Evolutionary conservation across 2,888 invertebrate species (phyloP), one percentile per base, ranked within the genome.

Genomic region (Drosophila colorata): DNA sequence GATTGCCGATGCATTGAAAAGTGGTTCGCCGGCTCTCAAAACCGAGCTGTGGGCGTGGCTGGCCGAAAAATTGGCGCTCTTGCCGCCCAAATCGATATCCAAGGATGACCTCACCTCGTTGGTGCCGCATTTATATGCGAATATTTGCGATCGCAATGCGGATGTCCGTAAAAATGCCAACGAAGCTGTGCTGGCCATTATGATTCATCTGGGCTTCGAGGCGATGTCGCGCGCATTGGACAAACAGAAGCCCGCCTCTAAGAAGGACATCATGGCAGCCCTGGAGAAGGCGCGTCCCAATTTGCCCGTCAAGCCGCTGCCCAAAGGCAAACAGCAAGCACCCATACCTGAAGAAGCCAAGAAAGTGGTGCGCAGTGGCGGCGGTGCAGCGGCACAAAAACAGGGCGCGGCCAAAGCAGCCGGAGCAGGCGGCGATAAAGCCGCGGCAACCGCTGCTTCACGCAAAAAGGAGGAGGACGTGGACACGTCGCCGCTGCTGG

Each of bases 101-200:
- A 96, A 96, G 87, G 97, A 97, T 74, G 98, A 98, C 92, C 92
- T 99, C 1, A 91, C 94, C 0, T 92, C 95, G 2, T 96, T 97
- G 92, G 92, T 98, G 63, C 96, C 97, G 0, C 93, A 94, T 77
- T 92, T 99, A 56, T 97, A 95, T 92, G 94, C 95, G 37, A 97
- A 97, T 87, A 92, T 98, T 64, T 98, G 98, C 90, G 98, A 99
- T 93, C 94, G 99, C 58, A 97, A 96, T 90, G 96, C 95, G 0
- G 98, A 98, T 78, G 98, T 99, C 4, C 94, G 98, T 11, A 98
- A 97, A 90, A 97, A 96, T 87, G 96, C 98, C 1, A 95, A 96
- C 57, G 98, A 98, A 90, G 97, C 97, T 41, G 95, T 98, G 37
- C 93, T 98, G 43, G 98, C 98, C 3, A 95, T 98, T 83, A 98